phyloP scores from a whole-genome alignment of 2,888 invertebrate species.

The Nephrotoma flavescens region DNA sequence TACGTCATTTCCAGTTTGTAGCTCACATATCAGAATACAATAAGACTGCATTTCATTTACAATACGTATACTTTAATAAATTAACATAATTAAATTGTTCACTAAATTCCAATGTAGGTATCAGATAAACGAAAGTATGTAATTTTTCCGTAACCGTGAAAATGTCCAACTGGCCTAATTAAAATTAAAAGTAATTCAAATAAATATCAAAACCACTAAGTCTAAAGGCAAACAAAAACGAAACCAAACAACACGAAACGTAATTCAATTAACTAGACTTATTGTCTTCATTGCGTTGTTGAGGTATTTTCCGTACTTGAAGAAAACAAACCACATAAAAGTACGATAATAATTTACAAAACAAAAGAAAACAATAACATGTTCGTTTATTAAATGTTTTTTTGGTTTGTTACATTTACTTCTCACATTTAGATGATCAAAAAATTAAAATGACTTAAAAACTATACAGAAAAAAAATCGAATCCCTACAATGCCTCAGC shows the following conservation, averaged over 20 bases:
- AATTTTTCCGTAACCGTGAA: not conserved
- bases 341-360: not conserved
- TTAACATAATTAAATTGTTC: not conserved
- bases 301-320: not conserved
- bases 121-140: not conserved
- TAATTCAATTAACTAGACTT: constrained; percentile 1
- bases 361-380: not conserved
- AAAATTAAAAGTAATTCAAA: not conserved
- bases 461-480: not conserved
- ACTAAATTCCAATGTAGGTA: not conserved
- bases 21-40: not conserved
- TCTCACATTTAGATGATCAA: constrained; percentile 1
- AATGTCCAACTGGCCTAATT: not conserved
- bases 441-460: not conserved
- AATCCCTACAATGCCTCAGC: constrained; percentile 5
- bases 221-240: not conserved
- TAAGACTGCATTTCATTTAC: not conserved
- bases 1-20: not conserved
- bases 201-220: not conserved
- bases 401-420: not conserved
- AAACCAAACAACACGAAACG: not conserved
- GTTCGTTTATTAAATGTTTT: not conserved
- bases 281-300: not conserved
- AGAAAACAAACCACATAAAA: not conserved
- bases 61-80: not conserved